Base-by-base conservation (phyloP, 2,888 invertebrate species). In the Conchocele bisecta region DNA sequence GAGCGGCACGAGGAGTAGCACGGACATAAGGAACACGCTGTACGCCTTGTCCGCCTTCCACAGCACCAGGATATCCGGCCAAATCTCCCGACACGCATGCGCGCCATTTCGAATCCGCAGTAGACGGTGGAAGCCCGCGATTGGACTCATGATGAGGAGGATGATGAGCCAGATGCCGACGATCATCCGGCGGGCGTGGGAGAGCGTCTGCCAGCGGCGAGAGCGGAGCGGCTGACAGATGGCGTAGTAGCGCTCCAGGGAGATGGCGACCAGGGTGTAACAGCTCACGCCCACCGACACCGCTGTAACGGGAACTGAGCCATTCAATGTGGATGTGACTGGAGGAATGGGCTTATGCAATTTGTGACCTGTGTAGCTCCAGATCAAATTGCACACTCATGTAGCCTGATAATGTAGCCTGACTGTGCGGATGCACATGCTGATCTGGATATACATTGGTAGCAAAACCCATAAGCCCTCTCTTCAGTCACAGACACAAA, bases 231-330 rank as follows among this genome's bases (percentile, higher is more conserved):
- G 95, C 90, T 94, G 94, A 87, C 95, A 95, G 81, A 95, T 95
- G 75, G 95, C 95, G 90, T 94, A 95, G 90, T 95, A 95, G 11
- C 96, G 92, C 88, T 95, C 95, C 80, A 95, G 93, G 4, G 95
- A 95, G 79, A 95, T 95, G 35, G 95, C 94, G 26, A 95, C 95
- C 69, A 95, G 89, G 0, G 95, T 95, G 93, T 95, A 95, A 3
- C 94, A 95, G 24, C 94, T 94, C 11, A 95, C 95, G 1, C 94
- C 94, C 35, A 95, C 95, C 0, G 95, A 94, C 60, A 94, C 94
- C 37, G 95, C 95, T 95, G 92, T 28, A 93, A 93, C 61, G 77
- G 77, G 75, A 67, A 41, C 65, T n/a, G n/a, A n/a, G n/a, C n/a
- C n/a, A n/a, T n/a, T n/a, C n/a, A n/a, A n/a, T n/a, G n/a, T n/a